Percentiles rank a stretch among this genome's conserved stretches.
Conservation (phyloP, 1,140 invertebrate species). For the Bombus vancouverensis region DNA sequence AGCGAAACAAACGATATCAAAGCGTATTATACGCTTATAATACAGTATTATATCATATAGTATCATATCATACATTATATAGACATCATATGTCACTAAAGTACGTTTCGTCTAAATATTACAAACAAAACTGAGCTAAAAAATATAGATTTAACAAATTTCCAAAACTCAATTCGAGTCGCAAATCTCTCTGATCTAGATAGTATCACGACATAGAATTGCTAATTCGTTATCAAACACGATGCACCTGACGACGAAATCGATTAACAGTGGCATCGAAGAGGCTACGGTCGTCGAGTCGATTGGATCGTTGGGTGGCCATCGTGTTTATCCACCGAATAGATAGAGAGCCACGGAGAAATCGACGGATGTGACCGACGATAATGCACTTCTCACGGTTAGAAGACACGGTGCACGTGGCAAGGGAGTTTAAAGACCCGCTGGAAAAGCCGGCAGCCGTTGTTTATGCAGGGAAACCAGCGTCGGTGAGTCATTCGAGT, state of each 20-base stretch:
- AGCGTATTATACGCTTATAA: too few species aligned
- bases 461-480: slow-evolving; percentile 53
- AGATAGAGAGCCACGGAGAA: neutral
- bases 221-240: neutral
- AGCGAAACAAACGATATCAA: too few species aligned
- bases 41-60: too few species aligned
- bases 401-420: slow-evolving; percentile 57
- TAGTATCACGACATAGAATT: neutral
- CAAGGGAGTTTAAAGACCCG: slow-evolving; percentile 71
- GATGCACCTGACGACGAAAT: neutral
- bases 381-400: slow-evolving; percentile 58
- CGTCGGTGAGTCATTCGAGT: slow-evolving; percentile 69
- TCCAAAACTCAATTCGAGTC: neutral
- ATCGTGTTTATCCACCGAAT: neutral
- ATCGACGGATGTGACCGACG: slow-evolving; percentile 34
- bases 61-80: too few species aligned
- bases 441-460: slow-evolving; percentile 39
- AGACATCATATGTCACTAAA: too few species aligned
- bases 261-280: neutral
- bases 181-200: neutral
- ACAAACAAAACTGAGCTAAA: too few species aligned
- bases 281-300: neutral
- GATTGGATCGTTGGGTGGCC: neutral
- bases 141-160: too few species aligned
- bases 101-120: too few species aligned